Conservation (phyloP, 2,888 invertebrate species). For the Clanis bilineata region DNA sequence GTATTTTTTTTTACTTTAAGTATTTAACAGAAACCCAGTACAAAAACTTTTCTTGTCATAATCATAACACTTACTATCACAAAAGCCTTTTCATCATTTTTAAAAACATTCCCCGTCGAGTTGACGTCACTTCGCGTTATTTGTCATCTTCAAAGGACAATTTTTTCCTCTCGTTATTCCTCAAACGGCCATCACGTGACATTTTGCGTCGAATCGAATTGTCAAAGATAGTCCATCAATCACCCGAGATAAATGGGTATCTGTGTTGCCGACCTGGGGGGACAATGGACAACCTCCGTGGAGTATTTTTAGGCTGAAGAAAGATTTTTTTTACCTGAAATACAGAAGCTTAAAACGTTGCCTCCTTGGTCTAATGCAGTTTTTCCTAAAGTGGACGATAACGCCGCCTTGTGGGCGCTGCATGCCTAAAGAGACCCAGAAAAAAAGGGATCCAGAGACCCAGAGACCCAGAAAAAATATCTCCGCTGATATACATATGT, state of each 20-base stretch:
- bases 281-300: background rate
- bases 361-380: too few relatives aligned
- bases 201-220: conserved; percentile 6
- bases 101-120: background rate
- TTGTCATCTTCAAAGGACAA: conserved; percentile 10
- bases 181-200: background rate
- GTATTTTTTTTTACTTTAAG: too few relatives aligned
- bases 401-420: too few relatives aligned
- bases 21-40: too few relatives aligned
- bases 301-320: background rate
- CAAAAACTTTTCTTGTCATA: too few relatives aligned
- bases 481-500: too few relatives aligned
- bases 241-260: conserved; percentile 15
- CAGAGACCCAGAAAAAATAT: too few relatives aligned
- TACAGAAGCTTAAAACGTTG: too few relatives aligned
- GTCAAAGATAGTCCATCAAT: conserved; percentile 16
- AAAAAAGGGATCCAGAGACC: too few relatives aligned
- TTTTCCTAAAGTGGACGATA: too few relatives aligned
- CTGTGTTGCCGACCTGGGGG: conserved; percentile 4
- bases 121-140: background rate
- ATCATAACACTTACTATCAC: background rate
- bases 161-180: conserved; percentile 2
- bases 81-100: background rate
- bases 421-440: too few relatives aligned
- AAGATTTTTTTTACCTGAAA: background rate